Evolutionary conservation across 2,113 vertebrate genomes (phyloP).

Genomic region (Opisthocomus hoazin): DNA sequence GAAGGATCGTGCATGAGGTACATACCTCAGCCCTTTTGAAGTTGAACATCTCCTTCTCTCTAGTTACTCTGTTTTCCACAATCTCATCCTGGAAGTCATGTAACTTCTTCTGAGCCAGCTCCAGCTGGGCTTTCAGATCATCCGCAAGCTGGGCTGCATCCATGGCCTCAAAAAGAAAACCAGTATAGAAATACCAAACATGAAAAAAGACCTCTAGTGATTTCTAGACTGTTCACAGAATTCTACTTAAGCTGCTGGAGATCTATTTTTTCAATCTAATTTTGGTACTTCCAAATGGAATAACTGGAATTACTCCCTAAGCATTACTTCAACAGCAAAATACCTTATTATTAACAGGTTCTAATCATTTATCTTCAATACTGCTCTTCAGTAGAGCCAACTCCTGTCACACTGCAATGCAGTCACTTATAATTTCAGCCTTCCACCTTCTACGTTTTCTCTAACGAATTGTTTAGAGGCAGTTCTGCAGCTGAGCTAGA

Average conservation of each 20-base stretch:
- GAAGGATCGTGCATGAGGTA: background rate
- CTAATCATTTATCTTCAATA: background rate
- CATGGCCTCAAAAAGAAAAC: constrained; percentile 76
- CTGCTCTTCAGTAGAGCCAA: background rate
- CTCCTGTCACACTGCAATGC: background rate
- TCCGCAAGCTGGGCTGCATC: constrained; percentile 89
- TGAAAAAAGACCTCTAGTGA: background rate
- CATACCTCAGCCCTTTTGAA: constrained; percentile 90
- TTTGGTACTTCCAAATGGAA: background rate
- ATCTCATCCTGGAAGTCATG: constrained; percentile 89
- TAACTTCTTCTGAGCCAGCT: constrained; percentile 89
- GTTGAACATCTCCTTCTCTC: constrained; percentile 96
- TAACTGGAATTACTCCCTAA: background rate
- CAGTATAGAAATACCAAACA: background rate
- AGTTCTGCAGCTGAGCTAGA: background rate
- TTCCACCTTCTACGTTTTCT: background rate
- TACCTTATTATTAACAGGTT: background rate
- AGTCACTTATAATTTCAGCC: background rate
- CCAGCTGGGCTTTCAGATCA: constrained; percentile 86
- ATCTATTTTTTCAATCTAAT: background rate
- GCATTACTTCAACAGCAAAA: background rate
- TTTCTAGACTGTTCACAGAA: background rate
- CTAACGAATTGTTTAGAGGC: background rate
- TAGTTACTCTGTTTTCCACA: constrained; percentile 91
- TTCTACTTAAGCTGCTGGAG: background rate